Percentiles rank a stretch among this genome's conserved stretches.
phyloP scores from a whole-genome alignment of 2,113 vertebrate species.

The Hippoglossus stenolepis region DNA sequence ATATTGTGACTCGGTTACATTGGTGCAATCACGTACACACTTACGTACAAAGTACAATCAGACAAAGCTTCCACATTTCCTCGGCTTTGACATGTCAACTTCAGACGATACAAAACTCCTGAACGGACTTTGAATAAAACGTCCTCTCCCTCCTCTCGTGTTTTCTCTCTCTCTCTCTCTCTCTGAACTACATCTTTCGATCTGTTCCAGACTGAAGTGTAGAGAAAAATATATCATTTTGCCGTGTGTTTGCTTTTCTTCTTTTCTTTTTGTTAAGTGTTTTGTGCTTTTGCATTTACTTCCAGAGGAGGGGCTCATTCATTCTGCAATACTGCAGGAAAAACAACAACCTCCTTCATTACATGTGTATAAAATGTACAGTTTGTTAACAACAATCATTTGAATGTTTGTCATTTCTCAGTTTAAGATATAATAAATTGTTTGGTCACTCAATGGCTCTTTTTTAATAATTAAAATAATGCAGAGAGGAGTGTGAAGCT shows the following conservation, averaged over 20 bases:
- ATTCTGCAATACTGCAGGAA: neutral
- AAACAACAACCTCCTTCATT: conserved; percentile 58
- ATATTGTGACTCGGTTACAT: neutral
- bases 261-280: conserved; percentile 42
- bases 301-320: conserved; percentile 38
- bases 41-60: neutral
- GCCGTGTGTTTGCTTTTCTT: conserved; percentile 74
- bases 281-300: conserved; percentile 47
- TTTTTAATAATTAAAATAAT: neutral
- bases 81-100: conserved; percentile 11
- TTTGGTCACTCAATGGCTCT: neutral
- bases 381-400: conserved; percentile 85
- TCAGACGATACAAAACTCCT: conserved; percentile 5
- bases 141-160: conserved; percentile 10
- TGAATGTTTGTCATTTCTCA: conserved; percentile 80
- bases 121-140: conserved; percentile 4
- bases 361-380: conserved; percentile 87
- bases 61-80: neutral
- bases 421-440: conserved; percentile 79
- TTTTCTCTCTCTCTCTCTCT: conserved; percentile 1
- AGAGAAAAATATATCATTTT: conserved; percentile 77
- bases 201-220: conserved; percentile 70
- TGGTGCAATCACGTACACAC: neutral
- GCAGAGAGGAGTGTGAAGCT: too few relatives aligned
- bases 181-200: conserved; percentile 42